Percentiles rank a stretch among this genome's conserved stretches.
Evolutionary conservation across 2,888 invertebrate genomes (phyloP).

Genomic region (Agonopterix alstromeriana): DNA sequence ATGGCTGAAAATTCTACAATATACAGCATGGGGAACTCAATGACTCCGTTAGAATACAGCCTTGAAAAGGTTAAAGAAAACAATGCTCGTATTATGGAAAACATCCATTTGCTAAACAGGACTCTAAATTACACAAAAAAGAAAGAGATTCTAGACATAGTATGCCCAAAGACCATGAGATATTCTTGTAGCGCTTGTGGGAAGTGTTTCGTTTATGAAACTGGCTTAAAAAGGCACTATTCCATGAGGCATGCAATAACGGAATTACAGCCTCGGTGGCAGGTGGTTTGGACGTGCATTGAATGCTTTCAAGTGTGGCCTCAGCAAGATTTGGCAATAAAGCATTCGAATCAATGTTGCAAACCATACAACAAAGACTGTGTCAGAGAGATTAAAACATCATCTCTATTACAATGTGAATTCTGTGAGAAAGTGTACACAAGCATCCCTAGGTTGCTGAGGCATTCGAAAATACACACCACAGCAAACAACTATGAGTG

Average conservation of each 20-base stretch:
- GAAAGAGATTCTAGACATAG: constrained; percentile 53
- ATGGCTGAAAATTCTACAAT: background rate
- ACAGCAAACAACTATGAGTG: constrained; percentile 82
- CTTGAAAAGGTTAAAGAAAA: constrained; percentile 66
- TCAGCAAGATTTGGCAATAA: constrained; percentile 46
- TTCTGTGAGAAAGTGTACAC: constrained; percentile 69
- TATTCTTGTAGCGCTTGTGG: constrained; percentile 62
- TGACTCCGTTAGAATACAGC: constrained; percentile 57
- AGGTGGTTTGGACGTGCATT: constrained; percentile 66
- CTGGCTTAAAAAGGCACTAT: constrained; percentile 59
- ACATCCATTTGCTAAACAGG: constrained; percentile 63
- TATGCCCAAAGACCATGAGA: constrained; percentile 45
- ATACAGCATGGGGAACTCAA: constrained; percentile 10
- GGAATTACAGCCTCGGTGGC: constrained; percentile 56
- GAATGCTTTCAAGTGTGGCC: constrained; percentile 73
- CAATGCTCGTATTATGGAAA: constrained; percentile 68
- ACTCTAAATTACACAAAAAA: constrained; percentile 64
- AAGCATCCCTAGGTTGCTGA: constrained; percentile 57
- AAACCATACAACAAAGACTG: constrained; percentile 37
- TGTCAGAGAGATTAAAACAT: constrained; percentile 62
- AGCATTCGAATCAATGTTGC: constrained; percentile 51
- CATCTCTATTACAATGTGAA: constrained; percentile 62
- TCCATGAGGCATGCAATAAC: constrained; percentile 47
- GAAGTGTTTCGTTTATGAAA: constrained; percentile 66
- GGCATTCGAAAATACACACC: constrained; percentile 72